A percentile compares a stretch with the other conserved stretches of the same genome.
Evolutionary conservation across 2,113 vertebrate genomes (phyloP).

Genomic region (Rhinolophus ferrumequinum): DNA sequence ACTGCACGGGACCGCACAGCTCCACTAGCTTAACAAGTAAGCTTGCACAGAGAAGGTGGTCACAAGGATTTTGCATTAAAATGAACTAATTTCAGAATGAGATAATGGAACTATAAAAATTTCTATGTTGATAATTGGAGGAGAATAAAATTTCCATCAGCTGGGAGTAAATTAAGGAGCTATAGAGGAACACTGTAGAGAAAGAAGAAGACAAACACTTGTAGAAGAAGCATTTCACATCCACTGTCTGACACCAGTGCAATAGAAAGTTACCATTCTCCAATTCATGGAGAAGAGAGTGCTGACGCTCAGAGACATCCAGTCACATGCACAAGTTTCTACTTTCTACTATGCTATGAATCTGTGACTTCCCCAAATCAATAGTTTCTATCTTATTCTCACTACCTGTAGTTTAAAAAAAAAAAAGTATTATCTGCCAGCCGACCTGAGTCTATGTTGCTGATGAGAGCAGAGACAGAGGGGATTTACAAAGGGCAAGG

Average conservation of each 20-base stretch:
- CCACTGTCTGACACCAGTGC: background rate
- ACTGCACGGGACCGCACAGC: background rate
- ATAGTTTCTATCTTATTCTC: constrained; percentile 14
- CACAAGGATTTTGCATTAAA: background rate
- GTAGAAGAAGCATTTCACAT: background rate
- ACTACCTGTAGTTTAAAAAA: background rate
- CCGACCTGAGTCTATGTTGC: background rate
- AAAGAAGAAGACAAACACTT: background rate
- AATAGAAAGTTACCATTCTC: background rate
- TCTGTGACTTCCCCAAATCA: background rate
- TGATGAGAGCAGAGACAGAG: background rate
- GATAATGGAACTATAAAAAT: background rate
- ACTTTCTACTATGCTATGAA: background rate
- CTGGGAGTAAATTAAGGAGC: background rate
- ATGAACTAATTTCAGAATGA: background rate
- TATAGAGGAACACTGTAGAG: background rate
- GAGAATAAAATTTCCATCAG: background rate
- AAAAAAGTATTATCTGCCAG: background rate
- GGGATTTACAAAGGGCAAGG: background rate
- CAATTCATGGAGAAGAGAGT: background rate
- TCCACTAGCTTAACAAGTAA: background rate
- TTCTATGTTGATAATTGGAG: background rate
- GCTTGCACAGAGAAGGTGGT: background rate
- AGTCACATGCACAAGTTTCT: background rate
- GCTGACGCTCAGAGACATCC: background rate